phyloP scores from a whole-genome alignment of 2,797 vertebrate species.

The Atherinosoma microstoma region DNA sequence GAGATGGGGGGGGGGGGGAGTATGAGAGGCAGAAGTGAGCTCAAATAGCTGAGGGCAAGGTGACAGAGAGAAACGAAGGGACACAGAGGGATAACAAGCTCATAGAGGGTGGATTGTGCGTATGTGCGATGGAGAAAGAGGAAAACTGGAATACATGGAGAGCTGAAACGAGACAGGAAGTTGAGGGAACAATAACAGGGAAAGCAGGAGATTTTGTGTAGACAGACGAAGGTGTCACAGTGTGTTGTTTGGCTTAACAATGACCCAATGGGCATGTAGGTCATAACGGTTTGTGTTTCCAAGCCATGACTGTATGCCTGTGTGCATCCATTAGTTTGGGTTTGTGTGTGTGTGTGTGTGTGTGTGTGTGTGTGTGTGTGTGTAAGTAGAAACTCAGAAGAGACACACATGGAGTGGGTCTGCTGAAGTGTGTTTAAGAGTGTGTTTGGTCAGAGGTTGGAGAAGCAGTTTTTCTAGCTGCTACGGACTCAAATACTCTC shows the following conservation, averaged over 20 bases:
- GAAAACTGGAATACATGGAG: constrained; percentile 57
- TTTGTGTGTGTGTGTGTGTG: background rate
- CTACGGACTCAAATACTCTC: constrained; percentile 42
- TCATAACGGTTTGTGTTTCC: constrained; percentile 73
- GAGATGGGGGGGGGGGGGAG: constrained; percentile 24
- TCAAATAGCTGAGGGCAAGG: constrained; percentile 76
- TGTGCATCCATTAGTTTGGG: constrained; percentile 56
- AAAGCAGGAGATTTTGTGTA: constrained; percentile 29
- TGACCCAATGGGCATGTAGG: constrained; percentile 79
- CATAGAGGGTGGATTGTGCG: constrained; percentile 47
- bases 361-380: constrained; percentile 1
- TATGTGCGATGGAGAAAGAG: constrained; percentile 35
- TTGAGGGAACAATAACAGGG: constrained; percentile 59
- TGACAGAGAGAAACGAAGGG: constrained; percentile 70
- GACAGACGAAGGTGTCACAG: constrained; percentile 68
- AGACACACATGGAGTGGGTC: constrained; percentile 52
- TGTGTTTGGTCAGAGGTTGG: constrained; percentile 74
- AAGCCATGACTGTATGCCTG: constrained; percentile 55
- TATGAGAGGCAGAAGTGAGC: constrained; percentile 61
- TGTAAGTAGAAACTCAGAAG: constrained; percentile 43
- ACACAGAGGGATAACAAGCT: constrained; percentile 74
- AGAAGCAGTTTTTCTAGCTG: constrained; percentile 80
- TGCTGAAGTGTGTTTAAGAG: constrained; percentile 57
- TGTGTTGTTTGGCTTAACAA: constrained; percentile 70
- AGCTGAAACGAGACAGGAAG: constrained; percentile 59